Conservation (phyloP, 2,113 vertebrate genomes). For the Sylvietta virens region DNA sequence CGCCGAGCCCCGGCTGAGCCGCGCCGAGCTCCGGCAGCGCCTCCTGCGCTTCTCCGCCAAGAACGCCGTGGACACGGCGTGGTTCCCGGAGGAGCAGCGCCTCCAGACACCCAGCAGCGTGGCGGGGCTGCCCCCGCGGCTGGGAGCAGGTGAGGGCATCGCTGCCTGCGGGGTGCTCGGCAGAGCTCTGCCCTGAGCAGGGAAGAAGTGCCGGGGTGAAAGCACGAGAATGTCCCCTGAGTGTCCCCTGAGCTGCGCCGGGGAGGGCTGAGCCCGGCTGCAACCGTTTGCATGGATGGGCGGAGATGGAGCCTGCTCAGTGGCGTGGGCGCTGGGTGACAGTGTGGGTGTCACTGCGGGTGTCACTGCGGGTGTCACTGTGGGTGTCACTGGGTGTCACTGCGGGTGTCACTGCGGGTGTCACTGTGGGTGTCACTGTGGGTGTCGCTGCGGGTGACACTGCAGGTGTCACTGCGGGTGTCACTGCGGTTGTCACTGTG, state of each 20-base stretch:
- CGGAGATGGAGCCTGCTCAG: rapidly evolving
- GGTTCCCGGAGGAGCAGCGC: constrained; percentile 74
- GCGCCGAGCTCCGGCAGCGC: constrained; percentile 76
- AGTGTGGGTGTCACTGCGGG: rapidly evolving
- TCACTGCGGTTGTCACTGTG: not conserved
- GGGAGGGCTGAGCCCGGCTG: rapidly evolving
- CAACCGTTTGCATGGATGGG: rapidly evolving
- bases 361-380: not conserved
- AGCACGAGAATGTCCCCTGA: too few relatives aligned
- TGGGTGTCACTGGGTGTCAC: not conserved
- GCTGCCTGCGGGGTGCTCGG: rapidly evolving
- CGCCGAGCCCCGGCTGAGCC: constrained; percentile 54
- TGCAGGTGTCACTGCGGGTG: not conserved
- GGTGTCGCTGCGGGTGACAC: not conserved
- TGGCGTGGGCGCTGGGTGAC: not conserved
- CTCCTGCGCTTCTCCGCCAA: constrained; percentile 77
- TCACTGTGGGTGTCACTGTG: not conserved
- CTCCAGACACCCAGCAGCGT: constrained; percentile 79
- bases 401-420: not conserved
- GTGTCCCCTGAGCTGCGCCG: rapidly evolving
- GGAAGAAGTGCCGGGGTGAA: not conserved
- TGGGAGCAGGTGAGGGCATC: constrained; percentile 9
- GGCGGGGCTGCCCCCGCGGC: constrained; percentile 63
- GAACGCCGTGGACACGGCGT: constrained; percentile 60
- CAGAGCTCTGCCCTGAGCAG: not conserved